phyloP scores from a whole-genome alignment of 2,113 vertebrate genomes.

The Astur gentilis region DNA sequence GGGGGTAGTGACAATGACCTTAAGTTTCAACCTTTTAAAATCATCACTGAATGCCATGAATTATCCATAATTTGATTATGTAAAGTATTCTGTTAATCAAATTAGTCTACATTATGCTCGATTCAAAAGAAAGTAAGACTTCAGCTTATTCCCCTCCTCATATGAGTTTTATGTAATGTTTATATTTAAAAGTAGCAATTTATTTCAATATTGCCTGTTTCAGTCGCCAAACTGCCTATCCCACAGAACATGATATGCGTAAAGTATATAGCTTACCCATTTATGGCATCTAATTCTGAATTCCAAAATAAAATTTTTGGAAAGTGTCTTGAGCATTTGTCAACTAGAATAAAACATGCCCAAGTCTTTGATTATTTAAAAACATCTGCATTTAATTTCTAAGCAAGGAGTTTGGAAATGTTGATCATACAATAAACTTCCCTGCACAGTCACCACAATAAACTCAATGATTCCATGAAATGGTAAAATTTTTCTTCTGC shows the following conservation, averaged over 20 bases:
- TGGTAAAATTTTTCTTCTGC: not conserved
- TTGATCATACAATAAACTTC: not conserved
- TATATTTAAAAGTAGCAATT: constrained; percentile 57
- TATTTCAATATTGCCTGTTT: constrained; percentile 36
- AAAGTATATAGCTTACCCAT: constrained; percentile 53
- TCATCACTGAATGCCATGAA: not conserved
- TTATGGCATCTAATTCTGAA: constrained; percentile 50
- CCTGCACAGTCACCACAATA: not conserved
- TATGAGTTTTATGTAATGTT: constrained; percentile 37
- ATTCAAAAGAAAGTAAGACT: constrained; percentile 39
- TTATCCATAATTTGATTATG: constrained; percentile 58
- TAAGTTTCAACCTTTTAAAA: constrained; percentile 48
- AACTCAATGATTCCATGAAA: not conserved
- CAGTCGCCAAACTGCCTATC: constrained; percentile 40
- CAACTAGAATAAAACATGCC: constrained; percentile 23
- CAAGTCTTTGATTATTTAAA: constrained; percentile 39
- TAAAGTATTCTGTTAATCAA: constrained; percentile 52
- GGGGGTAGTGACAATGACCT: constrained; percentile 34
- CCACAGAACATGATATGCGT: constrained; percentile 59
- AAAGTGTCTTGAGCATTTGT: constrained; percentile 32
- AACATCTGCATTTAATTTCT: constrained; percentile 61
- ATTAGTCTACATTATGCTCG: constrained; percentile 39
- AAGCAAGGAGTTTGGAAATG: constrained; percentile 1
- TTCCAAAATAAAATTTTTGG: constrained; percentile 40
- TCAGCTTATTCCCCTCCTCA: not conserved